phyloP scores from a whole-genome alignment of 2,113 vertebrate species.

The Oxyruncus cristatus region DNA sequence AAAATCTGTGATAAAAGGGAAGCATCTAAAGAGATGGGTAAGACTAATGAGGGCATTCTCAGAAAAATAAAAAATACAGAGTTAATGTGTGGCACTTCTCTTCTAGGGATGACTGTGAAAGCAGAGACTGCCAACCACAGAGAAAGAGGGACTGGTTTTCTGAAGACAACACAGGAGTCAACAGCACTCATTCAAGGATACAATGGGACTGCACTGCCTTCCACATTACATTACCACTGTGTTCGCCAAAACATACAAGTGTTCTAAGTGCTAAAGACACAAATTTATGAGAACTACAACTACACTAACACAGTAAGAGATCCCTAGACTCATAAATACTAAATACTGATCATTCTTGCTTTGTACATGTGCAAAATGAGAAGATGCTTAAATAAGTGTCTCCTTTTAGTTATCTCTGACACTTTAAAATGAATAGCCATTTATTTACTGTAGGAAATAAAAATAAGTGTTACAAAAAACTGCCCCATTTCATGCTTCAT shows the following conservation, averaged over 20 bases:
- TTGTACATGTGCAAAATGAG: not conserved
- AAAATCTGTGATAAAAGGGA: not conserved
- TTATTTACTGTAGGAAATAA: not conserved
- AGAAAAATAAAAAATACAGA: not conserved
- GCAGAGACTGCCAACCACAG: not conserved
- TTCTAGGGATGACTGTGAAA: not conserved
- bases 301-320: not conserved
- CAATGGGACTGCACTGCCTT: not conserved
- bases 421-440: not conserved
- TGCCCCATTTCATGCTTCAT: not conserved
- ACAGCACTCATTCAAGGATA: not conserved
- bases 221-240: not conserved
- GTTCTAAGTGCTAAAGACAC: not conserved
- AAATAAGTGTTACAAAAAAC: not conserved
- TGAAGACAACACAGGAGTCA: not conserved
- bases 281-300: not conserved
- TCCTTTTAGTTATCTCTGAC: not conserved
- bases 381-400: not conserved
- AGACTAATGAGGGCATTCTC: not conserved
- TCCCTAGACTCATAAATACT: conserved; percentile 38
- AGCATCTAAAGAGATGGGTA: not conserved
- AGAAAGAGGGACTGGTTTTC: not conserved
- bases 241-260: not conserved
- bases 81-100: not conserved
- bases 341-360: not conserved